Conservation (phyloP, 1,140 invertebrate species). For the Trichogramma pretiosum region DNA sequence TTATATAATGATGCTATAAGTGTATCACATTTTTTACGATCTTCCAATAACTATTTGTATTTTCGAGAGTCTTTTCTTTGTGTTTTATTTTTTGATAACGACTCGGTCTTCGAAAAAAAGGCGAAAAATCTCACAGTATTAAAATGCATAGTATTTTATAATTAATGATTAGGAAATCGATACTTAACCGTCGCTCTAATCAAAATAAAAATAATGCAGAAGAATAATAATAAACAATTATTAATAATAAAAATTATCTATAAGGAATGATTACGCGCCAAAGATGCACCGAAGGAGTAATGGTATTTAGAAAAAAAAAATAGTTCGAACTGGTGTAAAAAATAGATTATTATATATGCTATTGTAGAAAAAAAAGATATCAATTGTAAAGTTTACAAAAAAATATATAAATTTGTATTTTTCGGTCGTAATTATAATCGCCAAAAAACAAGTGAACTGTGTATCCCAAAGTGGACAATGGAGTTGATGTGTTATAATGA, state of each 20-base stretch:
- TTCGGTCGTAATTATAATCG: slow-evolving; percentile 6
- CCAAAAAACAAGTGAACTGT: slow-evolving; percentile 11
- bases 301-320: too few species aligned
- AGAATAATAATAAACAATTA: slow-evolving; percentile 14
- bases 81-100: too few species aligned
- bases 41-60: background rate
- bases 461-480: background rate
- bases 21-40: background rate
- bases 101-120: background rate
- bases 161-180: slow-evolving; percentile 4
- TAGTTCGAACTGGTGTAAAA: background rate
- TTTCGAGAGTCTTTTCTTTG: too few species aligned
- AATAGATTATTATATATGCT: background rate
- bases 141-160: slow-evolving; percentile 15
- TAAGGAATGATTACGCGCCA: slow-evolving; percentile 23
- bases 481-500: too few species aligned
- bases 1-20: too few species aligned
- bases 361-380: too few species aligned
- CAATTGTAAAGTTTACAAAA: background rate
- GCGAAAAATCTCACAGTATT: slow-evolving; percentile 14
- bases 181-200: background rate
- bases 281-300: slow-evolving; percentile 26
- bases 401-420: slow-evolving; percentile 5
- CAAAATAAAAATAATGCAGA: background rate
- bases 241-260: slow-evolving; percentile 2